Conservation (phyloP, 2,797 vertebrate genomes). For the Thalassophryne amazonica region DNA sequence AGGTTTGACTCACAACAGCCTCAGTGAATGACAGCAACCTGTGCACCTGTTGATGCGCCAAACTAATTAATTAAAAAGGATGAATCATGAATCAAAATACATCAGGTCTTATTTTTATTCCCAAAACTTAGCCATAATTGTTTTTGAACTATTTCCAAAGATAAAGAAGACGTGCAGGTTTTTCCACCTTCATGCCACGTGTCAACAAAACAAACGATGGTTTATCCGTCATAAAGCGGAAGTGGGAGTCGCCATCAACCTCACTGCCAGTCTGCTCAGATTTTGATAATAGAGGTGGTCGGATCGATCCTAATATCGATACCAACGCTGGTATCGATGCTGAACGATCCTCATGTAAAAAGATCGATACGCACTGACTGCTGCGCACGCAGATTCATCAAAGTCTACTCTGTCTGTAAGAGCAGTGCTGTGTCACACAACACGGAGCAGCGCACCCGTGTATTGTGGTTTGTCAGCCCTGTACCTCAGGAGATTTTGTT, state of each 20-base stretch:
- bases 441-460: too few species aligned
- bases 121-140: too few species aligned
- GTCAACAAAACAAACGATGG: slow-evolving; percentile 24
- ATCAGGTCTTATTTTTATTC: neutral
- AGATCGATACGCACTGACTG: too few species aligned
- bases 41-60: slow-evolving; percentile 49
- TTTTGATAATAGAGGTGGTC: too few species aligned
- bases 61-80: neutral
- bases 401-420: too few species aligned
- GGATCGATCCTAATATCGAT: too few species aligned
- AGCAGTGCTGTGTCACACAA: too few species aligned
- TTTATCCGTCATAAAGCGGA: slow-evolving; percentile 24
- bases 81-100: neutral
- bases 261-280: slow-evolving; percentile 62
- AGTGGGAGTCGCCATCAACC: slow-evolving; percentile 23
- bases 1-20: neutral
- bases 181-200: neutral
- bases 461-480: too few species aligned
- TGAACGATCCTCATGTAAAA: too few species aligned
- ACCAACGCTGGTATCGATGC: too few species aligned
- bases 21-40: neutral
- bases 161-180: neutral
- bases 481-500: too few species aligned
- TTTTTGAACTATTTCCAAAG: neutral
- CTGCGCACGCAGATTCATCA: too few species aligned